These are phyloP conservation scores for Odobenus rosmarus DNA, from an alignment of 2,113 vertebrate genomes.

Conservation along the genomic window DNA sequence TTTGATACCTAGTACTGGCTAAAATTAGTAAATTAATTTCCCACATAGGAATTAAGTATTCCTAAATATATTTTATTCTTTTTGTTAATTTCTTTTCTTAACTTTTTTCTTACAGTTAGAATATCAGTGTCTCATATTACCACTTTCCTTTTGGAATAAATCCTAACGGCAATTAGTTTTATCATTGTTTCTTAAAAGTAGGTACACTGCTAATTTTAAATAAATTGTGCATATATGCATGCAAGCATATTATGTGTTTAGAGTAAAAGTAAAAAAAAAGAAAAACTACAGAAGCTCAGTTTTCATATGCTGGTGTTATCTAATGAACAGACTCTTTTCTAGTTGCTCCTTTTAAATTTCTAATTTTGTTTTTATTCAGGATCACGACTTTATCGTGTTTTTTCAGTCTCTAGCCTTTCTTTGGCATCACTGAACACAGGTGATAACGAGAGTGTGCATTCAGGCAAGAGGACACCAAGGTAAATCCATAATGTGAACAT, in stretches of 20 bases:
- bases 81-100: background rate
- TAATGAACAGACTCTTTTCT: conserved; percentile 80
- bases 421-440: conserved; percentile 95
- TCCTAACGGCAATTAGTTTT: background rate
- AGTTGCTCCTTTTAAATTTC: conserved; percentile 79
- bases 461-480: conserved; percentile 96
- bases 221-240: conserved; percentile 71
- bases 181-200: background rate
- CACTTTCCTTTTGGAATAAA: conserved; percentile 24
- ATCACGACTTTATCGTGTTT: conserved; percentile 90
- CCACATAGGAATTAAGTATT: background rate
- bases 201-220: background rate
- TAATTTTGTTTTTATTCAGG: conserved; percentile 87
- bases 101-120: background rate
- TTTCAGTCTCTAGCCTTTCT: conserved; percentile 97
- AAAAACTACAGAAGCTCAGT: background rate
- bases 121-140: background rate
- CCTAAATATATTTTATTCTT: background rate
- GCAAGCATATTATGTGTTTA: conserved; percentile 71
- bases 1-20: background rate
- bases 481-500: conserved; percentile 78
- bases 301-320: conserved; percentile 81
- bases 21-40: background rate
- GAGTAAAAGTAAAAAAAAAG: background rate
- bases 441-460: conserved; percentile 93